These are phyloP conservation scores for Ruditapes philippinarum DNA, from an alignment of 1,140 invertebrate genomes.

Conservation along the genomic window DNA sequence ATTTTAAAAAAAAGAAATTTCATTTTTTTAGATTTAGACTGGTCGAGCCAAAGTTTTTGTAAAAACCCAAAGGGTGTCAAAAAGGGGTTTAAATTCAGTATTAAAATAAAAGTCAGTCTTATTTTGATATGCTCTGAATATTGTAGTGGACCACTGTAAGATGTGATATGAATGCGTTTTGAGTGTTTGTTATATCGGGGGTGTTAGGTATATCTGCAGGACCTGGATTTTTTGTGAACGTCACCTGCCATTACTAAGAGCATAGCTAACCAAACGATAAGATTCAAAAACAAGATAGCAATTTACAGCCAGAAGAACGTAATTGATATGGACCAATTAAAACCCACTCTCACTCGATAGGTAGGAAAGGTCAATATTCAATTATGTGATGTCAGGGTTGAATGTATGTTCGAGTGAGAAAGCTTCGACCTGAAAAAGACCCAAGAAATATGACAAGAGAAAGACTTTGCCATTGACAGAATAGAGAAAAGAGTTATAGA, in stretches of 20 bases:
- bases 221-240: neutral
- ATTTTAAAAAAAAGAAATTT: neutral
- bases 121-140: neutral
- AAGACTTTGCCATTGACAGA: neutral
- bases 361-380: neutral
- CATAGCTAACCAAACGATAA: neutral
- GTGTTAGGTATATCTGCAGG: neutral
- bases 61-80: constrained; percentile 34
- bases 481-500: neutral
- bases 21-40: neutral
- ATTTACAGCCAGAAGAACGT: neutral
- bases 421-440: neutral
- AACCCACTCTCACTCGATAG: neutral
- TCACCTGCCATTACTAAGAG: neutral
- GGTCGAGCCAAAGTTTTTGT: constrained; percentile 31
- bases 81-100: neutral
- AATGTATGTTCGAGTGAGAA: neutral
- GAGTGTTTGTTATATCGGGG: neutral
- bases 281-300: neutral
- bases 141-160: constrained; percentile 23
- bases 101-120: constrained; percentile 15
- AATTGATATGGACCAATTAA: neutral
- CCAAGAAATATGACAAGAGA: neutral
- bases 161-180: neutral
- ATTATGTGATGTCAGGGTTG: neutral